Base-by-base conservation (phyloP, 2,797 vertebrate species). In the Cygnus olor region DNA sequence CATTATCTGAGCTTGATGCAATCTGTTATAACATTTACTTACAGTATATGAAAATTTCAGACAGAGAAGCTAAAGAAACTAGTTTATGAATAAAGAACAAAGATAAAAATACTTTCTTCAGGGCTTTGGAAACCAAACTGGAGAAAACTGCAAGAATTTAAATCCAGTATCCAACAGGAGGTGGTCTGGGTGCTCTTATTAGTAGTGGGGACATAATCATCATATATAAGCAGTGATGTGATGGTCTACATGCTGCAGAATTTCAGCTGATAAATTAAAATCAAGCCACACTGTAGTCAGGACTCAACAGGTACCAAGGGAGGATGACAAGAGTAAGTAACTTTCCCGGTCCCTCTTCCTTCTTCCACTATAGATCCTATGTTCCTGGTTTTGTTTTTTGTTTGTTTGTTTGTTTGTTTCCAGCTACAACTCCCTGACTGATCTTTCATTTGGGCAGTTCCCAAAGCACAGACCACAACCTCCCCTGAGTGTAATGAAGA, bases 191-290 rank as follows among this genome's bases (percentile, higher is more conserved):
- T 66, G 21, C 10, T 34, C 19, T 88, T 30, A 51, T 32, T 1
- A 0, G 20, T 34, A 74, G 8, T 36, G 12, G 19, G 5, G 34
- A 8, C 15, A 49, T n/a, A 83, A 79, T 69, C 3, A 21, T 56
- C 34, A 44, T 36, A n/a, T n/a, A 53, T 36, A 68, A 80, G 10
- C 25, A 61, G 61, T 42, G 73, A 74, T 64, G 53, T 65, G 68
- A 91, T 65, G 20, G 34, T 42, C 57, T 82, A 54, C 14, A 42
- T 66, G 84, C 53, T 85, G 32, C 27, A 95, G 81, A 68, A 87
- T 80, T 90, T 85, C 69, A 49, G 58, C 30, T 57, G 42, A 90
- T 38, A 85, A 80, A 49, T 22, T 84, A 53, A 88, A 94, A 88
- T 82, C 32, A 66, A 90, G 25, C 22, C 73, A 85, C 11, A 34